Base-by-base conservation (phyloP, 1,140 invertebrate genomes). In the Drosophila chauvacae region DNA sequence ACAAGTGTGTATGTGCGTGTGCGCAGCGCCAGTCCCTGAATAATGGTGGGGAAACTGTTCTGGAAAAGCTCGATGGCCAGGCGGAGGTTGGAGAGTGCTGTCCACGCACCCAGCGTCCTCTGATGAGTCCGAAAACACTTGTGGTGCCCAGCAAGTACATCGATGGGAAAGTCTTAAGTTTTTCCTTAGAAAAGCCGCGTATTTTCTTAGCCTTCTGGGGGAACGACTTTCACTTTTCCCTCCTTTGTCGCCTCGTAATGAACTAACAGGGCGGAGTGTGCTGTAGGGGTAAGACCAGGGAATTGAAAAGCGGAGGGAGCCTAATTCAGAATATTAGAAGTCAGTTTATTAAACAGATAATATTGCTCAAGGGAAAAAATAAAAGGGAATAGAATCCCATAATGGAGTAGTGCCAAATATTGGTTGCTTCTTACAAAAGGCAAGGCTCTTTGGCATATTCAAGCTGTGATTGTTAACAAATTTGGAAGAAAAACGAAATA, bases 191-290 rank as follows among this genome's bases (percentile, higher is more conserved):
- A 14, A 16, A 47, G 58, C 65, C 57, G 57, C 71, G 66, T 50
- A 74, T 71, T 83, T 69, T 75, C 64, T 68, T 60, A 35, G 53
- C 62, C 63, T 56, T 28, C 26, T 41, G 39, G 65, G 69, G 59
- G 69, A 69, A 53, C 28, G 65, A 90, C 85, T 85, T 90, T 90
- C 85, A 90, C 85, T 85, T 90, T 90, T 55, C 42, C 66, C 60
- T 64, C 50, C 51, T 28, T 63, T 65, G 61, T 78, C 80, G 63
- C 68, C 74, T 87, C 62, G 45, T 85, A 90, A 90, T 90, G 85
- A 90, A 82, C 81, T 76, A 35, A 28, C 37, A 14, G 9, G 11
- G 63, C 20, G 23, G 37, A 14, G 35, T 10, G 55, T 23, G 26
- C 18, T 44, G 28, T 44, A 30, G 45, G 39, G 44, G 48, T 7